Conservation (phyloP, 2,888 invertebrate genomes). For the Phortica magna region DNA sequence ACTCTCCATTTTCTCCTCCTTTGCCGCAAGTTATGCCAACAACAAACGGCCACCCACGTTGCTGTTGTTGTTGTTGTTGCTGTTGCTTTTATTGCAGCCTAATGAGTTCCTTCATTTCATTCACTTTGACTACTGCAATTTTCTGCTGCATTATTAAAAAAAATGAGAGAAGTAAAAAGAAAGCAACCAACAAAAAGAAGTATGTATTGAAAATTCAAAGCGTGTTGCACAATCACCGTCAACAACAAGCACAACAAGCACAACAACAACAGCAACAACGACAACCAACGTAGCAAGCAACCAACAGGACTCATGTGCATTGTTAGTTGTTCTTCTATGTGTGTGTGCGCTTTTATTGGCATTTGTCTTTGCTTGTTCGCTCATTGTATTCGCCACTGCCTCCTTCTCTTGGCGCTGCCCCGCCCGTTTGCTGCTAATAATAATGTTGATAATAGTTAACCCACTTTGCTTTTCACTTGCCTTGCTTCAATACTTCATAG, state of each 20-base stretch:
- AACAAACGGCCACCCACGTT: neutral
- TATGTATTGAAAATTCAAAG: neutral
- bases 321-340: neutral
- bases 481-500: neutral
- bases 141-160: conserved; percentile 53
- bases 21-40: neutral
- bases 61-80: neutral
- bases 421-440: conserved; percentile 1
- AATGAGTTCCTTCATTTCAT: conserved; percentile 30
- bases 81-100: conserved; percentile 4
- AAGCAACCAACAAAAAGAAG: too few species aligned
- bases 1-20: neutral
- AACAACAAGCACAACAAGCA: neutral
- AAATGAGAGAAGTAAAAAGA: conserved; percentile 39
- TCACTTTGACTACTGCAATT: conserved; percentile 43
- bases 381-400: neutral
- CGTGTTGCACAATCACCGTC: neutral
- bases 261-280: neutral
- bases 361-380: conserved; percentile 18
- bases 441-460: conserved; percentile 25
- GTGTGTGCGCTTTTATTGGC: conserved; percentile 15
- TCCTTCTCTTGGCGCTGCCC: neutral
- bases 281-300: neutral
- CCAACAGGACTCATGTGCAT: neutral
- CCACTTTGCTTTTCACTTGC: conserved; percentile 17